Base-by-base conservation (phyloP, 2,888 invertebrate genomes). In the Drosophila macrospina region DNA sequence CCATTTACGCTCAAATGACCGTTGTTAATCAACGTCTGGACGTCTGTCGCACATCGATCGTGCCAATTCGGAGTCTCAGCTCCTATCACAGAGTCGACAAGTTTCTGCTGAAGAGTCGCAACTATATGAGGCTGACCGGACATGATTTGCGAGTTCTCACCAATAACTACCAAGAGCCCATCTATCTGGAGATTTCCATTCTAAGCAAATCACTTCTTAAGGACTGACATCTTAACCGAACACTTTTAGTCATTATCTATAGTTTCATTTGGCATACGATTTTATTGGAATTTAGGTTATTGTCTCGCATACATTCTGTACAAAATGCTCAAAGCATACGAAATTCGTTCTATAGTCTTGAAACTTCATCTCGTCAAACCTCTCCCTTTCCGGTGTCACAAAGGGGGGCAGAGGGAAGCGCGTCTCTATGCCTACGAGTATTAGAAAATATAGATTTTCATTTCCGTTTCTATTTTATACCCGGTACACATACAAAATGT, bases 151-250 rank as follows among this genome's bases (percentile, higher is more conserved):
- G 41, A 0, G 0, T 70, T 10, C 52, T 83, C 0, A 74, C 73
- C 7, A 78, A 83, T 26, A 16, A 64, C 10, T 51, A 50, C 6
- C 48, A 28, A 0, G 75, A 86, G 6, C 44, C 61, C 4, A 52
- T 83, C 7, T 80, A 78, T 16, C 4, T 86, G 44, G 86, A 83
- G 47, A 1, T 82, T 0, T 39, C 69, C 0, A 37, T 83, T 0
- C 64, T 3, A 26, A 16, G 3, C 7, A 8, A 2, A 11, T 8
- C 13, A 8, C 39, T 11, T 26, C 5, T 8, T 8, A 52, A 5
- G 16, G 15, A 11, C 16, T 8, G 3, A 5, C n/a, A 4, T n/a
- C 2, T 10, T 13, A 13, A 26, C 4, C 20, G 5, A 16, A 39
- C 1, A 13, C 26, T 13, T 44, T 44, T 24, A 44, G 13, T 24